Base-by-base conservation (phyloP, 2,113 vertebrate species). In the Cyprinus carpio region DNA sequence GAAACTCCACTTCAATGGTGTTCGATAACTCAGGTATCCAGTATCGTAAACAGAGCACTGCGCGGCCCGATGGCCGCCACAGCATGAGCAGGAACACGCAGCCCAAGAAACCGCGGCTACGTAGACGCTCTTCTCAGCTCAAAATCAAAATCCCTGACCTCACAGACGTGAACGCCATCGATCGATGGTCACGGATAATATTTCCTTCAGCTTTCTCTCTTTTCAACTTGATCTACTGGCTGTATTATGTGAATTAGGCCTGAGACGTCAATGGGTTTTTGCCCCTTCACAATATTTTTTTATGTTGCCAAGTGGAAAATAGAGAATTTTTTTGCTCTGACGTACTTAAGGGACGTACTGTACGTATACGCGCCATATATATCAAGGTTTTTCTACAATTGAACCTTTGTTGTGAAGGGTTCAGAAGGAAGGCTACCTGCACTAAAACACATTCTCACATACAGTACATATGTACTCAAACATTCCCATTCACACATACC, bases 221-320 rank as follows among this genome's bases (percentile, higher is more conserved):
- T 90, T 99, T 99, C 94, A 99, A 99, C 92, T 85, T 99, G 88
- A 97, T 99, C 93, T 99, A 99, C 94, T 99, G 98, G 98, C 96
- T 99, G 89, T 99, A 99, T 90, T 99, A 99, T 83, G 96, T 99
- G 93, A 98, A 99, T 94, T 99, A 96, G 97, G 92, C 93, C 27
- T 81, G 71, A 62, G 65, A 23, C 79, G n/a, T 80, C 29, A n/a
- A 15, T 58, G 75, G 71, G 71, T 18, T 87, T 89, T 89, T 46
- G 43, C 11, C 43, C 43, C 43, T 85, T 31, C 62, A 29, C 67
- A 37, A 78, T 40, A 40, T 46, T 46, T 87, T 85, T 81, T 64
- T 56, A 31, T 87, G 89, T 86, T 67, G 54, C 82, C 85, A 87
- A 84, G 85, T 88, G 62, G 80, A 56, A 72, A 82, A 86, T 31